Evolutionary conservation across 2,797 vertebrate species (phyloP), one percentile per base, ranked within the genome.

Genomic region (Buphagus erythrorhynchus): DNA sequence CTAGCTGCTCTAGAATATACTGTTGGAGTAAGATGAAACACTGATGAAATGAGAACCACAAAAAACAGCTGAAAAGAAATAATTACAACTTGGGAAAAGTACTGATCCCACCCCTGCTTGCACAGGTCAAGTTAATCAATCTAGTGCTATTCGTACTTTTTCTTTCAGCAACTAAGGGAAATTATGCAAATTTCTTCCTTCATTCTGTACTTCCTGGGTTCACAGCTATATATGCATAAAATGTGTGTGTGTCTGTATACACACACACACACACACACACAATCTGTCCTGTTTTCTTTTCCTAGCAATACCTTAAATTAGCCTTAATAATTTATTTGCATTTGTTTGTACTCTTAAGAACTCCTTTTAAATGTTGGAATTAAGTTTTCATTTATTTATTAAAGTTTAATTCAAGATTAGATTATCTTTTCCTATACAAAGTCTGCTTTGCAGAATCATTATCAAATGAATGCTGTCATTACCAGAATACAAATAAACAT

Each of bases 221-320:
- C 49, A 81, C 55, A 40, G 8, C 45, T 83, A 31, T 48, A 22
- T 25, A 35, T 19, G 8, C 7, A 42, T 10, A 61, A 5, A 18
- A 3, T 3, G 1, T 62, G 21, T 16, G 21, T 4, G 21, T 31
- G 5, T 22, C 0, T 62, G 1, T 49, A 36, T 12, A 15, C 16
- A 77, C 24, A 72, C 12, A 57, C 15, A 69, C 43, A 45, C 7
- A 35, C 11, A 16, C 17, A 78, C 35, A 73, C 18, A 57, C 16
- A 71, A 45, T 26, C 38, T 61, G 31, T 71, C 46, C 40, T 49
- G 13, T 15, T 69, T 73, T 57, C 14, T 83, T 82, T 62, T 62
- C 59, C 29, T 33, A 86, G 35, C 14, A 77, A 33, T 45, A 46
- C 7, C 78, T 69, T 54, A 69, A 76, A 77, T 69, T 40, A 74